A percentile compares a stretch with the other conserved stretches of the same genome.
These are phyloP conservation scores for Callyntrura sp. DNA, from an alignment of 2,888 invertebrate species.

Conservation along the genomic window DNA sequence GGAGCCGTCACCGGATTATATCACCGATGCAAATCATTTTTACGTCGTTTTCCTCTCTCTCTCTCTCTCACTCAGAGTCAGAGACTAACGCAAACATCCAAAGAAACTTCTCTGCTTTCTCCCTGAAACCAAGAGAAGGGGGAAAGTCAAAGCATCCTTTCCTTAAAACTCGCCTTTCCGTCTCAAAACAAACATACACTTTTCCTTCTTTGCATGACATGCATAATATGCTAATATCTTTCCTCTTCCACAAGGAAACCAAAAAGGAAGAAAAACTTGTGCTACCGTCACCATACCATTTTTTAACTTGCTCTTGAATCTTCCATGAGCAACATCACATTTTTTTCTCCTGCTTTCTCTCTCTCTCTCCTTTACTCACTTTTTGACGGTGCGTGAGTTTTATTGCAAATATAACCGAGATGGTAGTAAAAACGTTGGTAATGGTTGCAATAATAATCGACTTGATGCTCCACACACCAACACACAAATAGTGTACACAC, in stretches of 20 bases:
- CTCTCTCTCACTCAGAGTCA: conserved; percentile 29
- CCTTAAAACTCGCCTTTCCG: conserved; percentile 6
- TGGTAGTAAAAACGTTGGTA: too few species aligned
- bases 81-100: background rate
- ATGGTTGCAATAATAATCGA: conserved; percentile 61
- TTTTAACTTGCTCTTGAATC: background rate
- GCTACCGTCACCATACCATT: background rate
- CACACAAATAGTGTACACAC: background rate
- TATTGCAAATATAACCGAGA: conserved; percentile 62
- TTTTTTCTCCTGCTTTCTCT: too few species aligned
- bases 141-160: conserved; percentile 23
- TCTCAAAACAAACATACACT: conserved; percentile 47
- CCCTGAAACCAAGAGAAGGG: background rate
- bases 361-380: background rate
- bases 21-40: conserved; percentile 77
- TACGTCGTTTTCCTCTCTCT: conserved; percentile 73
- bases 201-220: conserved; percentile 47
- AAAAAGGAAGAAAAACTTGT: too few species aligned
- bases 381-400: conserved; percentile 71
- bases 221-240: conserved; percentile 69
- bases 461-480: conserved; percentile 19
- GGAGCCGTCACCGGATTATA: conserved; percentile 72
- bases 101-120: conserved; percentile 46
- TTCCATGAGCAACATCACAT: background rate
- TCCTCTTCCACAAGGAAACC: too few species aligned